These are phyloP conservation scores for Habropoda laboriosa DNA, from an alignment of 1,140 invertebrate genomes.

Conservation along the genomic window DNA sequence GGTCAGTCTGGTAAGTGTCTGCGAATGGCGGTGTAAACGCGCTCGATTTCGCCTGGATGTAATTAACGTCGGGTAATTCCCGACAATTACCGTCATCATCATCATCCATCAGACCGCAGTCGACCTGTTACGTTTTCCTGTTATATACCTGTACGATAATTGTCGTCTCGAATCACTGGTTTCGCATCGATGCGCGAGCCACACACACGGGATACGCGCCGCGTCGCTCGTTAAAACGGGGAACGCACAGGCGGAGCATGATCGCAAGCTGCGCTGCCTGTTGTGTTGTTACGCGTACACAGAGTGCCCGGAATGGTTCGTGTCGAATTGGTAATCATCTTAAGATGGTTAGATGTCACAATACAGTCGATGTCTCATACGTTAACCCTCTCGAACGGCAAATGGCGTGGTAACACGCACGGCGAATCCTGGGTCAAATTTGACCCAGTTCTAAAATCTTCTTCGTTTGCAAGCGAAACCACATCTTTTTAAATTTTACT, in stretches of 20 bases:
- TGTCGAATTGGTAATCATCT: no score
- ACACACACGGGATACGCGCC: neutral
- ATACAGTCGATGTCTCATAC: no score
- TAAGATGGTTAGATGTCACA: no score
- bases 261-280: no score
- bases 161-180: constrained; percentile 56
- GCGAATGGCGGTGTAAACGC: constrained; percentile 57
- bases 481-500: no score
- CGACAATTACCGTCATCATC: constrained; percentile 70
- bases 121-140: constrained; percentile 70
- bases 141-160: constrained; percentile 68
- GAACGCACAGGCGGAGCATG: neutral
- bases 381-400: no score
- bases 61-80: constrained; percentile 68
- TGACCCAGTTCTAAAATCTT: no score
- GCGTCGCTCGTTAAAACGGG: constrained; percentile 34
- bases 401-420: no score
- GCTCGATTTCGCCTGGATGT: constrained; percentile 52
- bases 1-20: constrained; percentile 64
- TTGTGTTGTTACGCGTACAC: no score
- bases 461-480: no score
- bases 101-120: constrained; percentile 63
- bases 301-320: no score
- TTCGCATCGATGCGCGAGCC: constrained; percentile 41
- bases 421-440: no score